phyloP scores from a whole-genome alignment of 2,113 vertebrate genomes.

The Chaetorhynchus papuensis region DNA sequence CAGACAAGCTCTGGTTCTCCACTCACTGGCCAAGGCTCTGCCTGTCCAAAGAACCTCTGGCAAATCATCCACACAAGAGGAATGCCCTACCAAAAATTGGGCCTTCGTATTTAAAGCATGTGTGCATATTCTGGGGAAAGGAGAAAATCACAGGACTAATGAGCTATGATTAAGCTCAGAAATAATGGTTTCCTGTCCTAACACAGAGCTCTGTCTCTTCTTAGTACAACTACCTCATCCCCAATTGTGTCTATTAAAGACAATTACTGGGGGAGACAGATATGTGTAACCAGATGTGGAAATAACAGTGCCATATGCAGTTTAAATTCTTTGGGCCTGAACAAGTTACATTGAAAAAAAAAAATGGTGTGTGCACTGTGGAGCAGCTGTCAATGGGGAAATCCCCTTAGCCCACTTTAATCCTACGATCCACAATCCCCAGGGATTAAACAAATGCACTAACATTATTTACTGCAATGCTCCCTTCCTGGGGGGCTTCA shows the following conservation, averaged over 20 bases:
- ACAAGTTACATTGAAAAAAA: constrained; percentile 5
- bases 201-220: constrained; percentile 31
- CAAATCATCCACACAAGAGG: not conserved
- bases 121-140: not conserved
- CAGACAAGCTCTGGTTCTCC: not conserved
- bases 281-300: constrained; percentile 52
- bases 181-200: constrained; percentile 51
- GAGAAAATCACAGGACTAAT: constrained; percentile 27
- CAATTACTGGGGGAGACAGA: constrained; percentile 39
- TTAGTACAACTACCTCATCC: constrained; percentile 44
- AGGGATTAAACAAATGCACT: constrained; percentile 46
- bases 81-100: not conserved
- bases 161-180: constrained; percentile 37
- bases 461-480: constrained; percentile 39
- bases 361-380: not conserved
- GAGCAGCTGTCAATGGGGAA: constrained; percentile 64
- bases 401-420: constrained; percentile 56
- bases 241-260: constrained; percentile 47
- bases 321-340: constrained; percentile 46
- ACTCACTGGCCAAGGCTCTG: not conserved
- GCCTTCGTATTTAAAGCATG: not conserved
- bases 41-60: not conserved
- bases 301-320: constrained; percentile 17
- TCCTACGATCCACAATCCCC: constrained; percentile 24
- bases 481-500: constrained; percentile 24